phyloP scores from a whole-genome alignment of 2,797 vertebrate species.

The Hapalemur alaotrensis region DNA sequence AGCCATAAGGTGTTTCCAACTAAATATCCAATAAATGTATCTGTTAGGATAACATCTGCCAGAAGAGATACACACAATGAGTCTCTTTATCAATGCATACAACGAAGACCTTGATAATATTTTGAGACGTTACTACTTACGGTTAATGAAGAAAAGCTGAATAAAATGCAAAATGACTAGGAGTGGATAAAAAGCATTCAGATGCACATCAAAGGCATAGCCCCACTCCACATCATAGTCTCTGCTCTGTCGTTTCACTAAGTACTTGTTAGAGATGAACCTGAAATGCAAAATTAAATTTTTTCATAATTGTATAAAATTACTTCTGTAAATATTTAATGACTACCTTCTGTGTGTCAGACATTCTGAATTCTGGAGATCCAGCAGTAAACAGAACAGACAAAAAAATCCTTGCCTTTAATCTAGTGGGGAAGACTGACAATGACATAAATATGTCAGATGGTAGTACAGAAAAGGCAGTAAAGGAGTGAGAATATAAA shows the following conservation, averaged over 20 bases:
- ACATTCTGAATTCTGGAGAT: background rate
- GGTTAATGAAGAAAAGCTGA: constrained; percentile 98
- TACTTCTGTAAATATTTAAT: background rate
- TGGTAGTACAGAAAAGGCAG: background rate
- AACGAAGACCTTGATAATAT: background rate
- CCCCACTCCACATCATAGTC: constrained; percentile 98
- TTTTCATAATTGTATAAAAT: background rate
- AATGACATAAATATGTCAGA: background rate
- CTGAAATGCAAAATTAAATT: constrained; percentile 80
- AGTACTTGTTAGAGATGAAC: constrained; percentile 95
- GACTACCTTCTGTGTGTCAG: background rate
- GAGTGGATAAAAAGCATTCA: constrained; percentile 99
- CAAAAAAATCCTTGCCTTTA: background rate
- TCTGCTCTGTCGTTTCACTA: constrained; percentile 92
- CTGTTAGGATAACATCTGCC: constrained; percentile 92
- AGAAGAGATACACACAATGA: constrained; percentile 52
- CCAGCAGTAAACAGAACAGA: background rate
- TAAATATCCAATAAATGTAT: constrained; percentile 94
- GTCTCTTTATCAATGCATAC: background rate
- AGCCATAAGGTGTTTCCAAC: constrained; percentile 97
- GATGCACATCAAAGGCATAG: constrained; percentile 97
- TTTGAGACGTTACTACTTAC: constrained; percentile 87
- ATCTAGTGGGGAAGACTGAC: background rate
- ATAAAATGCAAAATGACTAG: constrained; percentile 97
- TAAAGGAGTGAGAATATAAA: background rate